A percentile compares a stretch with the other conserved stretches of the same genome.
These are phyloP conservation scores for Stenodera caucasica DNA, from an alignment of 2,888 invertebrate genomes.

Conservation along the genomic window DNA sequence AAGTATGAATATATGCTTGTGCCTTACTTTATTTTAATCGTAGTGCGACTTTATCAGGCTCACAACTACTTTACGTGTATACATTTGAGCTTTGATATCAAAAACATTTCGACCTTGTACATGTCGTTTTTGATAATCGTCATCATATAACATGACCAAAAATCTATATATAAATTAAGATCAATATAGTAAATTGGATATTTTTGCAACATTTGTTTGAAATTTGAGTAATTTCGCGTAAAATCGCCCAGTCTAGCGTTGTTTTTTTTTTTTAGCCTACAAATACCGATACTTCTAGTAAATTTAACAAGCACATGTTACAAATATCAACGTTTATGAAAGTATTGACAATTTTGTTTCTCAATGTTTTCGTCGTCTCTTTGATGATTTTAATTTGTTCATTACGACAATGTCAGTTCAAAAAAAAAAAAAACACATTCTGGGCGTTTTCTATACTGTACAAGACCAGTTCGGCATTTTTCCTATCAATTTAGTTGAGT, in stretches of 20 bases:
- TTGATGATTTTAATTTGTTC: constrained; percentile 16
- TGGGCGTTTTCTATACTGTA: neutral
- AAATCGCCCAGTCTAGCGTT: constrained; percentile 10
- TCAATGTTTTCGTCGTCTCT: constrained; percentile 23
- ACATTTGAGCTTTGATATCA: too few species aligned
- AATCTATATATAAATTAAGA: too few species aligned
- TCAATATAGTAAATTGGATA: too few species aligned
- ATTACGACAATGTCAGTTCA: neutral
- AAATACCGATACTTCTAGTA: constrained; percentile 14
- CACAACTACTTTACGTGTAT: neutral
- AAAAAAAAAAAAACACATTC: neutral
- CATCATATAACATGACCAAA: too few species aligned
- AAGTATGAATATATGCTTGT: neutral
- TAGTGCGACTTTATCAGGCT: neutral
- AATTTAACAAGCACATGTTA: constrained; percentile 26
- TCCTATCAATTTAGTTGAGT: constrained; percentile 5
- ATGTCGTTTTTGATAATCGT: too few species aligned
- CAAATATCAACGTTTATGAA: constrained; percentile 17
- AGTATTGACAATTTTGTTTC: constrained; percentile 25
- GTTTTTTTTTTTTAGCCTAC: neutral
- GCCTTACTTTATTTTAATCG: neutral
- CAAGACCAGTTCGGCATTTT: neutral
- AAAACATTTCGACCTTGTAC: too few species aligned
- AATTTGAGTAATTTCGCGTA: neutral
- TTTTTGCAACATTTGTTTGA: neutral